Conservation (phyloP, 35 echinoderm and acorn worm species). For the Acanthaster planci region DNA sequence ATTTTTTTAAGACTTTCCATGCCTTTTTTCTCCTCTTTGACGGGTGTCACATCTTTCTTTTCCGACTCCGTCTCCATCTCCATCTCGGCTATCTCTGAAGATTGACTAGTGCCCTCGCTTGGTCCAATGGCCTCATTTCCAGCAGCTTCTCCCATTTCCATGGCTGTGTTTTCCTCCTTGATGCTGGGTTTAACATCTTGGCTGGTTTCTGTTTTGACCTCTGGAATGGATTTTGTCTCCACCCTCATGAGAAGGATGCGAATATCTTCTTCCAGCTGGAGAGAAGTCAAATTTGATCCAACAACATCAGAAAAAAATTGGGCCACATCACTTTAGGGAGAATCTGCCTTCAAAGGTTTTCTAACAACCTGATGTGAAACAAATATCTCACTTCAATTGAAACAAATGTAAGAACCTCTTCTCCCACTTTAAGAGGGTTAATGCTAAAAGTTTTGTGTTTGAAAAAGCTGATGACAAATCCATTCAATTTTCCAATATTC, state of each 20-base stretch:
- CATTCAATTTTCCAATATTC: too few relatives aligned
- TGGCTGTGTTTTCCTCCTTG: conserved; percentile 26
- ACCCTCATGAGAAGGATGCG: conserved; percentile 74
- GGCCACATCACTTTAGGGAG: too few relatives aligned
- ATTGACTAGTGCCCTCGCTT: neutral
- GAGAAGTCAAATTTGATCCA: neutral
- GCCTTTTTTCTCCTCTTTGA: conserved; percentile 50
- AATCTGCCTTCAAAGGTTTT: too few relatives aligned
- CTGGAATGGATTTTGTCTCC: conserved; percentile 35
- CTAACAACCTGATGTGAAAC: too few relatives aligned
- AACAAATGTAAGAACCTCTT: too few relatives aligned
- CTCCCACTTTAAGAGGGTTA: too few relatives aligned
- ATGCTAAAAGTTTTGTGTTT: too few relatives aligned
- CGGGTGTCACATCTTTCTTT: conserved; percentile 22
- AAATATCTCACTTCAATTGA: too few relatives aligned
- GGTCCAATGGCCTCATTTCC: conserved; percentile 32
- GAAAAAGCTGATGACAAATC: too few relatives aligned
- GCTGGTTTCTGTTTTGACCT: conserved; percentile 37
- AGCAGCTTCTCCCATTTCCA: conserved; percentile 34
- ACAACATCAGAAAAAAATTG: neutral
- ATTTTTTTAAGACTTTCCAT: neutral
- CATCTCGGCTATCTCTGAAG: neutral
- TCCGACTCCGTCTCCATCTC: conserved; percentile 37
- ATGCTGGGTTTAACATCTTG: conserved; percentile 6
- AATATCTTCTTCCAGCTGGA: conserved; percentile 87